Evolutionary conservation across 2,888 invertebrate species (phyloP), one percentile per base, ranked within the genome.

Genomic region (Cancer borealis): DNA sequence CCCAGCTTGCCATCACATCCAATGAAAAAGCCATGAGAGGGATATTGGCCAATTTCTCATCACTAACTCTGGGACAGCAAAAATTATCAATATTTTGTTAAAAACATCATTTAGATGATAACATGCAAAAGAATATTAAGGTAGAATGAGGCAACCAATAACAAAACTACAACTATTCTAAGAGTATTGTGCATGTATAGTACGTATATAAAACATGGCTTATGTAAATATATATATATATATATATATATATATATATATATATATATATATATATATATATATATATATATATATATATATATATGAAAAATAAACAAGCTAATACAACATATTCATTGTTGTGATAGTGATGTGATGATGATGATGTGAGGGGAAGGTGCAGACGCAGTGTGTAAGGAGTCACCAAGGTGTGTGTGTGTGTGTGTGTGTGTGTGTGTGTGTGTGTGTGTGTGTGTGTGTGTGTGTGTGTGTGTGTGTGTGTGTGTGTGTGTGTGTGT

Each of bases 21-120:
- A 73, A 73, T 73, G 73, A 73, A 73, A 54, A 73, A 73, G 73
- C 73, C 73, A 73, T 26, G 73, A 73, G 73, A n/a, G 21, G 73
- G 26, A 73, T n/a, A 73, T 1, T 73, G 8, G 26, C 73, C 26
- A 73, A 73, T 21, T 73, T 17, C 14, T 54, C 14, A n/a, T 73
- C 66, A n/a, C n/a, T n/a, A 26, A 73, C 73, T 73, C 73, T 73
- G 73, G 10, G 26, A 73, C 26, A 5, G 8, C 73, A 73, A 73
- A 73, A 73, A 73, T 73, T 26, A 8, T 21, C 26, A 73, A 26
- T 21, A 60, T 73, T 26, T 26, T 54, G 4, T 26, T 10, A 73
- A 73, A 73, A 26, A 73, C 73, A 54, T 54, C 14, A 14, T 8
- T 73, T n/a, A 73, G 21, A n/a, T 73, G 26, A 73, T 10, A 73